Evolutionary conservation across 2,113 vertebrate species (phyloP), one percentile per base, ranked within the genome.

Genomic region (human (Homo sapiens)): DNA sequence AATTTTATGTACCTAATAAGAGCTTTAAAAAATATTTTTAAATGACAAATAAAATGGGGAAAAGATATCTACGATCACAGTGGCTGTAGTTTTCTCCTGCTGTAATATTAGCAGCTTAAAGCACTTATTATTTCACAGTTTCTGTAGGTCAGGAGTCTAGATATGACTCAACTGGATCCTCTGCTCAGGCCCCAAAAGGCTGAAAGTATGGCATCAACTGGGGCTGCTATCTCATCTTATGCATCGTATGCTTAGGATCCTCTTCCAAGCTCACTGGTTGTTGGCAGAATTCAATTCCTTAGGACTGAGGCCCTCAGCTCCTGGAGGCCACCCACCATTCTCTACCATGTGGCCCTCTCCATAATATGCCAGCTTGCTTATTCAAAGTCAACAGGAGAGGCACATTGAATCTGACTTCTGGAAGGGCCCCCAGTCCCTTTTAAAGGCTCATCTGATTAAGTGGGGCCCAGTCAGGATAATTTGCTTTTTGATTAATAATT

Each of bases 11-110:
- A 92, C 11, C 55, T 88, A 89, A 55, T 48, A 95, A 93, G 38
- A 93, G 59, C 75, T 83, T 80, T 30, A 61, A 97, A 91, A 85
- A 18, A 89, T 38, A 79, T 84, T 90, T 82, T 32, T 73, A 70
- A 95, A 72, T 61, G 38, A 89, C 25, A 86, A 85, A 25, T 85
- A 64, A 96, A 94, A 94, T 84, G 32, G 40, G 23, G 64, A 93
- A 94, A 96, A 72, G 7, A 86, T 40, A 57, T 84, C 48, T 76
- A 92, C 48, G 93, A 52, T 43, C 73, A 94, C 6, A 94, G 48
- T 85, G 25, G 48, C 35, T 80, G 3, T 48, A 32, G 14, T 89
- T 96, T 93, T 84, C 45, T 73, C 68, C 4, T 85, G 92, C n/a
- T 78, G 5, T 6, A 55, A 40, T 45, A 78, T 20, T 66, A 95